Base-by-base conservation (phyloP, 2,888 invertebrate species). In the Diarsia mendica region DNA sequence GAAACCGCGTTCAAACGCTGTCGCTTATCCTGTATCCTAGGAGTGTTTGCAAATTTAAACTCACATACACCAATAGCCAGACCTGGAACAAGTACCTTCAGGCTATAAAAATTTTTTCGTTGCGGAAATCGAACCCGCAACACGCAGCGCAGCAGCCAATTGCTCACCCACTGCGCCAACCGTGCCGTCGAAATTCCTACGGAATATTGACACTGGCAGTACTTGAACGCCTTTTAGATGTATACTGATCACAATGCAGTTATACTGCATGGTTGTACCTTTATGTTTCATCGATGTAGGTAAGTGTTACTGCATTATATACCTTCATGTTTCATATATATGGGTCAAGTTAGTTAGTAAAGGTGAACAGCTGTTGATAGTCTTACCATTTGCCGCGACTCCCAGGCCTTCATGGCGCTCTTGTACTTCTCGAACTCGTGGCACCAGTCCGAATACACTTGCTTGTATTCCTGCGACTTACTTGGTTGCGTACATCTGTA, bases 401-500 rank as follows among this genome's bases (percentile, higher is more conserved):
- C 97, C 97, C 97, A 97, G 77, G 96, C 96, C 86, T 97, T 97
- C 97, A 97, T 97, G 53, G 97, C 97, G 87, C 95, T 96, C 92
- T 97, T 97, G 93, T 98, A 98, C 90, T 97, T 97, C 91, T 98
- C 97, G 90, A 97, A 97, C 93, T 97, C 97, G 88, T 97, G 97
- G 90, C 98, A 98, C 98, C 98, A 98, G 89, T 98, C 97, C 11
- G 97, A 97, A 91, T 97, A 97, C 78, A 97, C 97, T 89, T 97
- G 97, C 91, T 97, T 97, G 90, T 97, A 97, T 87, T 97, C 97
- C 79, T 97, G 96, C 11, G 97, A 95, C 88, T 97, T 97, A 85
- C 96, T 96, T 11, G 97, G 97, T 85, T 97, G 97, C 53, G 96
- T 95, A 93, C 97, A 97, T 88, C 97, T 96, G 89, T 61, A 91